Conservation (phyloP, 35 echinoderm and acorn worm genomes). For the Diadema setosum region DNA sequence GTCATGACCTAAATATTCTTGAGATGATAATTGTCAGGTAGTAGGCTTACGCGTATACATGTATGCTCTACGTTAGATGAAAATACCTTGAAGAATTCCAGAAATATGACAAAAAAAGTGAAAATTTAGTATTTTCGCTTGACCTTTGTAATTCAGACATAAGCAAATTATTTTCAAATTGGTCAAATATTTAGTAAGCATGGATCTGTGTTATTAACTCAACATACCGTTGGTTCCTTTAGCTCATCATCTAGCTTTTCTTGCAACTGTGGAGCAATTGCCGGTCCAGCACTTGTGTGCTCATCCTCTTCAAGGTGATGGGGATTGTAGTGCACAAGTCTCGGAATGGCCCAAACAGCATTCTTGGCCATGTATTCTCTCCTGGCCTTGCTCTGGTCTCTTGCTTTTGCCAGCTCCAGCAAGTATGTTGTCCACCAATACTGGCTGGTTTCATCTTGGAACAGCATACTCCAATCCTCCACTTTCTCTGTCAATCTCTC, state of each 20-base stretch:
- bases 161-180: too few species aligned
- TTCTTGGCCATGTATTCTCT: background rate
- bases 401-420: background rate
- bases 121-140: too few species aligned
- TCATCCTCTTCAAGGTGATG: background rate
- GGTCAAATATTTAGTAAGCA: too few species aligned
- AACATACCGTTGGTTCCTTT: background rate
- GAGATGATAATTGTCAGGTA: too few species aligned
- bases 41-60: too few species aligned
- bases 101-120: too few species aligned
- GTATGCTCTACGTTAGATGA: too few species aligned
- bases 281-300: background rate
- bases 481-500: background rate
- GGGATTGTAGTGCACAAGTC: background rate
- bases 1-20: too few species aligned
- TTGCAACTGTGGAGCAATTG: background rate
- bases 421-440: background rate
- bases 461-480: background rate
- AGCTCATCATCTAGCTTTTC: background rate
- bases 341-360: background rate
- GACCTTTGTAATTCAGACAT: too few species aligned
- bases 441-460: background rate
- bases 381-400: background rate
- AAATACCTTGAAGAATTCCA: too few species aligned
- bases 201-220: too few species aligned